Conservation (phyloP, 2,888 invertebrate species). For the Sthenelais limicola region DNA sequence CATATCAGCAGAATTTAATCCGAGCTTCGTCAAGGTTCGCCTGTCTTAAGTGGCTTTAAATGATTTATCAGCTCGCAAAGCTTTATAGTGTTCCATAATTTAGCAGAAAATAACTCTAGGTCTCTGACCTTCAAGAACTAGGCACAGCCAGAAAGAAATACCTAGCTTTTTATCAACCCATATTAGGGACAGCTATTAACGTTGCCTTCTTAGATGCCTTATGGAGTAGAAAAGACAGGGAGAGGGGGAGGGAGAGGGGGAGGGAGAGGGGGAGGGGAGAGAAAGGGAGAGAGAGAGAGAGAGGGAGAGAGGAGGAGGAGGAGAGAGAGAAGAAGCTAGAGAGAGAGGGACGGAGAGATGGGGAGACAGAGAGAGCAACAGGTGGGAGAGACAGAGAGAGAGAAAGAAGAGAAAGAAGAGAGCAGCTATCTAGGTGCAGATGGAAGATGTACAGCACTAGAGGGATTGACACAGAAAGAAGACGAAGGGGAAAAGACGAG, state of each 20-base stretch:
- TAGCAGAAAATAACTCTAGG: too few relatives aligned
- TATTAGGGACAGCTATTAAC: too few relatives aligned
- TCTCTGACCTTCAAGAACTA: too few relatives aligned
- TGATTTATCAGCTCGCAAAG: too few relatives aligned
- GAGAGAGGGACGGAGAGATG: not conserved
- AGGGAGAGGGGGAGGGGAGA: not conserved
- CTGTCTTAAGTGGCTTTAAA: too few relatives aligned
- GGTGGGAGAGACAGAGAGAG: not conserved
- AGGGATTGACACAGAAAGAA: not conserved
- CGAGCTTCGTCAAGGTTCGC: too few relatives aligned
- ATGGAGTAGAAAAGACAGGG: not conserved
- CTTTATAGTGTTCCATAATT: too few relatives aligned
- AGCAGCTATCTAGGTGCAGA: not conserved
- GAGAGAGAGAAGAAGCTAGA: not conserved
- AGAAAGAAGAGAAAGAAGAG: not conserved
- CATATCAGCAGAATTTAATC: too few relatives aligned
- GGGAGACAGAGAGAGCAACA: not conserved
- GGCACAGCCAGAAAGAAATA: too few relatives aligned
- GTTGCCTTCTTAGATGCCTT: not conserved
- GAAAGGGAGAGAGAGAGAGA: not conserved
- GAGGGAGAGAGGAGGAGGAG: not conserved
- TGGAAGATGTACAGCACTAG: not conserved
- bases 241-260: slow-evolving; percentile 6
- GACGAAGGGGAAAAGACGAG: not conserved
- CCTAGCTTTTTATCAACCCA: too few relatives aligned